Evolutionary conservation across 1,140 invertebrate genomes (phyloP).

Genomic region (Scylla paramamosain): DNA sequence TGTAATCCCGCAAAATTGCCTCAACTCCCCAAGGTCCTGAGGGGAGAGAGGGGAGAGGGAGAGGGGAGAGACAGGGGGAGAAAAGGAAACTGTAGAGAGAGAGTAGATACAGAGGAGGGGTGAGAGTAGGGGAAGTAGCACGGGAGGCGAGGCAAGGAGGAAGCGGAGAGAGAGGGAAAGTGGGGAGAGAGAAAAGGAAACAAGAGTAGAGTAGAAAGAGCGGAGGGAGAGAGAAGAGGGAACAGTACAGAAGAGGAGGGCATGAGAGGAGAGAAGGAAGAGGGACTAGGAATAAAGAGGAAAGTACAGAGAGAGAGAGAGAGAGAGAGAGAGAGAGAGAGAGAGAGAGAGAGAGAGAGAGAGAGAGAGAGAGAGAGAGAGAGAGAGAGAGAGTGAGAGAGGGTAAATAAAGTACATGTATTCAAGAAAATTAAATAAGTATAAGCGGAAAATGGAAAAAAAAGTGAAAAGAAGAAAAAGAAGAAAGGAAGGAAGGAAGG

Average conservation of each 20-base stretch:
- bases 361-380: neutral
- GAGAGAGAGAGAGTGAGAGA: neutral
- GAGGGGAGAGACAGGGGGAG: neutral
- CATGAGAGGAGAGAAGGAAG: neutral
- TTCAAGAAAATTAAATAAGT: neutral
- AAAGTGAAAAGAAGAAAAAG: neutral
- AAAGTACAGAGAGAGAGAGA: neutral
- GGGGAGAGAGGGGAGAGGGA: neutral
- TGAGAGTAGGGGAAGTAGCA: neutral
- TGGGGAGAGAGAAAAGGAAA: neutral
- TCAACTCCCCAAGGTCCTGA: conserved; percentile 30
- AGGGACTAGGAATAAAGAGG: neutral
- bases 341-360: neutral
- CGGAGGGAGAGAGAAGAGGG: neutral
- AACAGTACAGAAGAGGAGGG: neutral
- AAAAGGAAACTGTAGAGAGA: neutral
- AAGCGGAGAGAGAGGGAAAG: neutral
- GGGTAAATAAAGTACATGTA: neutral
- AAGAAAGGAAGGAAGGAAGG: neutral
- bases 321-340: neutral
- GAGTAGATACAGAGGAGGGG: neutral
- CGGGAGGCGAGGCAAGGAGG: neutral
- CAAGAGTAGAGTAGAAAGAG: neutral
- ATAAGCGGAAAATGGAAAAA: neutral
- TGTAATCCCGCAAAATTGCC: conserved; percentile 73